phyloP scores from a whole-genome alignment of 1,140 invertebrate species.

The Arctopsyche grandis region DNA sequence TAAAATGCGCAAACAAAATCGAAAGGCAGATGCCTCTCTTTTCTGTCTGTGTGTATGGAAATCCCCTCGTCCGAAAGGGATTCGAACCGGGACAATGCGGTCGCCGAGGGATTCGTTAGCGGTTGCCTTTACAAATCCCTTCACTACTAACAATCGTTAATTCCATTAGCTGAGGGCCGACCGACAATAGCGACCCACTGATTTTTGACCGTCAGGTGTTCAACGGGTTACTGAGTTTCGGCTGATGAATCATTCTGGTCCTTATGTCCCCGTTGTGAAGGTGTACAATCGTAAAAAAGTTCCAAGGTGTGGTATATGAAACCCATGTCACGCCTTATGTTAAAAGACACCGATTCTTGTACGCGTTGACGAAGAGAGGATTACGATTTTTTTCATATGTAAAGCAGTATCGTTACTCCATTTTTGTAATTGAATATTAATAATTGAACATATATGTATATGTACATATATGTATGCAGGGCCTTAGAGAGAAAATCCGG shows the following conservation, averaged over 20 bases:
- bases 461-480: too few relatives aligned
- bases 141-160: conserved; percentile 33
- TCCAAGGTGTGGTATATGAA: conserved; percentile 47
- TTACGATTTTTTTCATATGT: not conserved
- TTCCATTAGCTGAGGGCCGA: conserved; percentile 28
- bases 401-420: not conserved
- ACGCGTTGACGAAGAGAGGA: not conserved
- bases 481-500: too few relatives aligned
- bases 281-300: conserved; percentile 5
- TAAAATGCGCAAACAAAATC: conserved; percentile 28
- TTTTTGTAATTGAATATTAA: not conserved
- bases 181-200: conserved; percentile 33
- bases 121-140: not conserved
- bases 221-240: conserved; percentile 33
- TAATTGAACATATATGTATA: too few relatives aligned
- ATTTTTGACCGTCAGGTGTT: conserved; percentile 47
- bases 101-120: conserved; percentile 26
- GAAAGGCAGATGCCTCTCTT: conserved; percentile 1
- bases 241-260: not conserved
- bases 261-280: not conserved
- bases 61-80: not conserved
- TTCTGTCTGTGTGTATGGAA: not conserved
- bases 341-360: conserved; percentile 45
- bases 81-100: conserved; percentile 4
- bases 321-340: conserved; percentile 52